A percentile compares a stretch with the other conserved stretches of the same genome.
Evolutionary conservation across 2,888 invertebrate species (phyloP).

Genomic region (Yponomeuta sedellus): DNA sequence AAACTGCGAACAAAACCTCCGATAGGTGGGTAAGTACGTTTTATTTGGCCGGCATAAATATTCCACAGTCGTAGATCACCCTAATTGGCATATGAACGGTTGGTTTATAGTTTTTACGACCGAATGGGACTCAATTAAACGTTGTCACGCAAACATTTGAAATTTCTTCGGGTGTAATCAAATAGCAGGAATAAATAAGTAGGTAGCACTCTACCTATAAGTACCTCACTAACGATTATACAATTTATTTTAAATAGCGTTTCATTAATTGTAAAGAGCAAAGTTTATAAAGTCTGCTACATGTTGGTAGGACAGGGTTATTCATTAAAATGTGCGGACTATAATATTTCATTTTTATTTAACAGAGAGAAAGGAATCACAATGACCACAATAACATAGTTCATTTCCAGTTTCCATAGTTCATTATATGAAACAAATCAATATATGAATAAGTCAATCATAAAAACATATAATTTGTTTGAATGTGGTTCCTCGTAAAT

Average conservation of each 20-base stretch:
- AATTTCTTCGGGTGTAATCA: conserved; percentile 3
- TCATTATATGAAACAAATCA: too few relatives aligned
- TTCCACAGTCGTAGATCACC: conserved; percentile 59
- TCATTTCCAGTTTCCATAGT: too few relatives aligned
- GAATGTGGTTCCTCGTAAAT: too few relatives aligned
- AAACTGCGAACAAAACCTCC: neutral
- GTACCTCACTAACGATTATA: neutral
- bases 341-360: too few relatives aligned
- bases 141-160: conserved; percentile 43
- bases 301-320: too few relatives aligned
- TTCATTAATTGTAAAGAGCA: neutral
- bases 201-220: neutral
- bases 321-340: too few relatives aligned
- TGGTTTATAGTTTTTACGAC: conserved; percentile 48
- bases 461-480: too few relatives aligned
- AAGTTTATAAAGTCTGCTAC: too few relatives aligned
- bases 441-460: too few relatives aligned
- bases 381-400: too few relatives aligned
- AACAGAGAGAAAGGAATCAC: too few relatives aligned
- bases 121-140: conserved; percentile 43
- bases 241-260: neutral
- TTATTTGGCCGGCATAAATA: conserved; percentile 26
- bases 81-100: conserved; percentile 59
- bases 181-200: conserved; percentile 5
- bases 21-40: neutral